Evolutionary conservation across 1,140 invertebrate species (phyloP).

Genomic region (Solen grandis): DNA sequence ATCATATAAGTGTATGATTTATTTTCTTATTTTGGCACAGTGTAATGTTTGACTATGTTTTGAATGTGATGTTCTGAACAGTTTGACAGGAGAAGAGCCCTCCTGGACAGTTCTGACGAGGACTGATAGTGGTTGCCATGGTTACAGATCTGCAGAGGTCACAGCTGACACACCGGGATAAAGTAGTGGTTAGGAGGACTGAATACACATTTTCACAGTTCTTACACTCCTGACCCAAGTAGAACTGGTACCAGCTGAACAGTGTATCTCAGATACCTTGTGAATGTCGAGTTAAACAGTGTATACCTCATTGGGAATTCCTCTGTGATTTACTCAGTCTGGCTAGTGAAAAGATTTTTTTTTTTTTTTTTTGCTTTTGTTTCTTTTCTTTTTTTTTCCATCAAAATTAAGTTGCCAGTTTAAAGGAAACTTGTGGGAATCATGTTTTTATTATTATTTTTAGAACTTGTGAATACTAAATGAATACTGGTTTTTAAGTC

Average conservation of each 20-base stretch:
- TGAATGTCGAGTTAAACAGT: too few relatives aligned
- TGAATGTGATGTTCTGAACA: not conserved
- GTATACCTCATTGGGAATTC: too few relatives aligned
- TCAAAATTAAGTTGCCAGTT: too few relatives aligned
- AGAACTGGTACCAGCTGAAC: not conserved
- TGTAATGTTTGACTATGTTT: not conserved
- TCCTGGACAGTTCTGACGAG: slow-evolving; percentile 35
- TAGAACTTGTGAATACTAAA: too few relatives aligned
- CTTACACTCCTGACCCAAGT: not conserved
- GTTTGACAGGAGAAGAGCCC: slow-evolving; percentile 54
- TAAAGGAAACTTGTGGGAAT: too few relatives aligned
- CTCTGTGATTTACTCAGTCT: too few relatives aligned
- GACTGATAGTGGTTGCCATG: slow-evolving; percentile 13
- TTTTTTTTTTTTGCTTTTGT: too few relatives aligned
- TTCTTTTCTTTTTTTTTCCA: too few relatives aligned
- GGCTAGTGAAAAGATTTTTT: too few relatives aligned
- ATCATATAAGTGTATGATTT: not conserved
- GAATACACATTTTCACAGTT: not conserved
- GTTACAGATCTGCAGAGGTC: not conserved
- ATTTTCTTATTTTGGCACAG: not conserved
- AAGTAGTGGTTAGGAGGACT: not conserved
- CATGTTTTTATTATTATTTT: too few relatives aligned
- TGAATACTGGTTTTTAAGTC: too few relatives aligned
- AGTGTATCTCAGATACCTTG: slow-evolving; percentile 5
- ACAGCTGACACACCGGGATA: not conserved